Evolutionary conservation across 2,113 vertebrate species (phyloP).

Genomic region (Salvator merianae): DNA sequence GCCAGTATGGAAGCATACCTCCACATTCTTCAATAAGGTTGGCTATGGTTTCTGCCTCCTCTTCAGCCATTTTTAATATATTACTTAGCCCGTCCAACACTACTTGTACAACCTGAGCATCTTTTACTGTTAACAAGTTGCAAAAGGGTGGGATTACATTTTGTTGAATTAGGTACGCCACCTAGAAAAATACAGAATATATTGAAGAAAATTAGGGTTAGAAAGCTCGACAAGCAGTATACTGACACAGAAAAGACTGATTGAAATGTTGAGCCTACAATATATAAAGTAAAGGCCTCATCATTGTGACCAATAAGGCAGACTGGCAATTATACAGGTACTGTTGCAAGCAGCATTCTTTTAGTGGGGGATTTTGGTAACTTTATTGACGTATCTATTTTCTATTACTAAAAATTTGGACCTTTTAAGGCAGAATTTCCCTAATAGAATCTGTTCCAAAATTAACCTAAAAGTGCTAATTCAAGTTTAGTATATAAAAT

Average conservation of each 20-base stretch:
- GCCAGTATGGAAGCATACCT: conserved; percentile 73
- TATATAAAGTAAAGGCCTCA: not conserved
- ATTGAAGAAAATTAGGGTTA: not conserved
- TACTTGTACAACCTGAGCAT: conserved; percentile 97
- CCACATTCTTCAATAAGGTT: conserved; percentile 98
- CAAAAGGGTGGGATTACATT: conserved; percentile 98
- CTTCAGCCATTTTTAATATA: conserved; percentile 99
- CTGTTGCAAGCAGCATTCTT: too few relatives aligned
- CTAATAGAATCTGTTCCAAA: too few relatives aligned
- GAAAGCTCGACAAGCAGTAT: not conserved
- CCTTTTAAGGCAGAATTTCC: too few relatives aligned
- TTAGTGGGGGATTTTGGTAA: too few relatives aligned
- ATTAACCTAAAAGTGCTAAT: too few relatives aligned
- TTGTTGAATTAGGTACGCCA: conserved; percentile 96
- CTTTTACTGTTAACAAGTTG: conserved; percentile 97
- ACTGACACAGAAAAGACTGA: not conserved
- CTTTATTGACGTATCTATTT: too few relatives aligned
- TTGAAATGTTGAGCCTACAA: not conserved
- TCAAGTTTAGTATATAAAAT: too few relatives aligned
- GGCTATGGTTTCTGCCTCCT: conserved; percentile 96
- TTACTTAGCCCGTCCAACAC: conserved; percentile 98
- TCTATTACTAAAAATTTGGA: too few relatives aligned
- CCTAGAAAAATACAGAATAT: conserved; percentile 72
- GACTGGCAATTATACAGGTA: too few relatives aligned
- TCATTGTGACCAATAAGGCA: not conserved